A percentile compares a stretch with the other conserved stretches of the same genome.
These are phyloP conservation scores for Drosophila antonietae DNA, from an alignment of 2,888 invertebrate species.

Conservation along the genomic window DNA sequence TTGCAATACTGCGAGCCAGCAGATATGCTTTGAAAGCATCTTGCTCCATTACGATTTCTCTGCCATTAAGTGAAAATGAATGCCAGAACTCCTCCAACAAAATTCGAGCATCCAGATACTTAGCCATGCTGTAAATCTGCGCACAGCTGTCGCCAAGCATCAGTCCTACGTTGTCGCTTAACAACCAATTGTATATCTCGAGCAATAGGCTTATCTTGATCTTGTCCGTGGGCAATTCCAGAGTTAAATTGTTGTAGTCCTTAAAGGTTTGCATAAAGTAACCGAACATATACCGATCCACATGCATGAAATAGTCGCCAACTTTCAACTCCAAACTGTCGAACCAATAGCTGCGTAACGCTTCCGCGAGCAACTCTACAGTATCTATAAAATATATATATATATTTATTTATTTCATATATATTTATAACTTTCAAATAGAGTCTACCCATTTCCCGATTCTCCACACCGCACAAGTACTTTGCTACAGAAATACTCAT, in stretches of 20 bases:
- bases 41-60: constrained; percentile 19
- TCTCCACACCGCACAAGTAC: background rate
- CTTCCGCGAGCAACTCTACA: background rate
- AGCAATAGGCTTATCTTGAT: constrained; percentile 13
- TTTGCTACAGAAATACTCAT: constrained; percentile 11
- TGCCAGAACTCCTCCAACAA: constrained; percentile 34
- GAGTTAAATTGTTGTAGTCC: fast-evolving
- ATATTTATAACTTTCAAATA: background rate
- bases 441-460: background rate
- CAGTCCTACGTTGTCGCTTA: background rate
- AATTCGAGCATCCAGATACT: constrained; percentile 14
- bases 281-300: constrained; percentile 40
- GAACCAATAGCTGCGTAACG: constrained; percentile 23
- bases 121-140: constrained; percentile 8
- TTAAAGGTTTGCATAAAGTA: constrained; percentile 4
- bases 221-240: constrained; percentile 37
- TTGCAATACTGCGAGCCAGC: background rate
- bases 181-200: constrained; percentile 43
- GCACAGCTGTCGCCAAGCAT: background rate
- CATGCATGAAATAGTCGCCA: constrained; percentile 12
- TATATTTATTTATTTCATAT: background rate
- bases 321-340: constrained; percentile 41
- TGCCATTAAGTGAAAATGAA: background rate
- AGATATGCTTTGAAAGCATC: constrained; percentile 27
- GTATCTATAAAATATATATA: background rate